Base-by-base conservation (phyloP, 2,888 invertebrate genomes). In the Patella caerulea region DNA sequence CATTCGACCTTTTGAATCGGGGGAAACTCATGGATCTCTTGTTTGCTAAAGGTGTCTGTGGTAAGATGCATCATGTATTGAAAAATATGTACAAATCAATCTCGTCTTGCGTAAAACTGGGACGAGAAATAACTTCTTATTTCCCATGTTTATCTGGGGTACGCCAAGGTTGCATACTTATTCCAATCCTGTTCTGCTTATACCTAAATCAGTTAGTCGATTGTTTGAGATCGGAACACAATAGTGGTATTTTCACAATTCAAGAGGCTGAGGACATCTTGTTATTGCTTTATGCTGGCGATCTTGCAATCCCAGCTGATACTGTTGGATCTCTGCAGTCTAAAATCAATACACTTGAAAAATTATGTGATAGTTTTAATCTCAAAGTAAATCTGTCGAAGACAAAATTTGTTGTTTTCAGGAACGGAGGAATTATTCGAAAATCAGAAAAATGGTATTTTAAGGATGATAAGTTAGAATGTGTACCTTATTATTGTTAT, bases 341-440 rank as follows among this genome's bases (percentile, higher is more conserved):
- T 55, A 55, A 55, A 29, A 29, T 29, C 29, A 29, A 29, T 29
- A 29, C 29, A 29, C 29, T 29, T 29, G 29, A 29, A 29, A 29
- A 29, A 29, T 29, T 29, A 29, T 78, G 75, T 75, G 54, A 74
- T 9, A 19, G 52, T n/a, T 74, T n/a, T 17, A 24, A 74, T 5
- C n/a, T 78, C 29, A 19, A 29, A 14, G 29, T 53, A 5, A 78
- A n/a, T 65, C n/a, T n/a, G n/a, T n/a, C n/a, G n/a, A n/a, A n/a
- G n/a, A n/a, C n/a, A n/a, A n/a, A n/a, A n/a, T n/a, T n/a, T 19
- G 24, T 65, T 19, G 65, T 65, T 65, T 65, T 65, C 19, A 5
- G 65, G 9, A 65, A 65, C 1, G 65, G n/a, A 65, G 65, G 65
- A 19, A 65, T n/a, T 15, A 12, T 12, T 65, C 9, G 7, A 19